Evolutionary conservation across 2,888 invertebrate species (phyloP).

Genomic region (Hirtodrosophila cameraria): DNA sequence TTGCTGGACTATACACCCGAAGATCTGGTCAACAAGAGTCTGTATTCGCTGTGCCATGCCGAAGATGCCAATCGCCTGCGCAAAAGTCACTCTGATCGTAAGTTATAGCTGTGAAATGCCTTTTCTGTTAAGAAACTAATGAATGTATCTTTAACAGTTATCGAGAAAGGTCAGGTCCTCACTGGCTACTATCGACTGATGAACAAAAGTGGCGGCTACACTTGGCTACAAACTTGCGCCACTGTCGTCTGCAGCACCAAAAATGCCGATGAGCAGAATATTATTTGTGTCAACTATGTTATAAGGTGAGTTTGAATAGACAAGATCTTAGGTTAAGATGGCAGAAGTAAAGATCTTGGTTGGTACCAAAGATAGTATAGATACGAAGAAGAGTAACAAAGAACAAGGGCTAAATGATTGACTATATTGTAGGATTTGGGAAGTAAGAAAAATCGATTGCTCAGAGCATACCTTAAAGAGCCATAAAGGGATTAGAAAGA

Average conservation of each 20-base stretch:
- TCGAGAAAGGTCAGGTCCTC: conserved; percentile 97
- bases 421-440: no score
- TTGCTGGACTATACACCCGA: conserved; percentile 96
- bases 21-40: conserved; percentile 95
- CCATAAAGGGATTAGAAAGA: no score
- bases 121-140: background rate
- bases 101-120: conserved; percentile 85
- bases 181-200: conserved; percentile 98
- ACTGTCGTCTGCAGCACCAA: conserved; percentile 98
- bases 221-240: conserved; percentile 98
- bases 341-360: no score
- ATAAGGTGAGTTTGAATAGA: conserved; percentile 93
- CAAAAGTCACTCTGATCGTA: conserved; percentile 97
- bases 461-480: no score
- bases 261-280: conserved; percentile 98
- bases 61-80: conserved; percentile 97
- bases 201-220: conserved; percentile 98
- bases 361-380: no score
- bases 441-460: no score
- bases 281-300: conserved; percentile 98
- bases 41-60: conserved; percentile 97
- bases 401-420: no score
- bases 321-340: no score
- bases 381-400: no score
- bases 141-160: conserved; percentile 87